Percentiles rank a stretch among this genome's conserved stretches.
These are phyloP conservation scores for Agrochola circellaris DNA, from an alignment of 2,888 invertebrate species.

Conservation along the genomic window DNA sequence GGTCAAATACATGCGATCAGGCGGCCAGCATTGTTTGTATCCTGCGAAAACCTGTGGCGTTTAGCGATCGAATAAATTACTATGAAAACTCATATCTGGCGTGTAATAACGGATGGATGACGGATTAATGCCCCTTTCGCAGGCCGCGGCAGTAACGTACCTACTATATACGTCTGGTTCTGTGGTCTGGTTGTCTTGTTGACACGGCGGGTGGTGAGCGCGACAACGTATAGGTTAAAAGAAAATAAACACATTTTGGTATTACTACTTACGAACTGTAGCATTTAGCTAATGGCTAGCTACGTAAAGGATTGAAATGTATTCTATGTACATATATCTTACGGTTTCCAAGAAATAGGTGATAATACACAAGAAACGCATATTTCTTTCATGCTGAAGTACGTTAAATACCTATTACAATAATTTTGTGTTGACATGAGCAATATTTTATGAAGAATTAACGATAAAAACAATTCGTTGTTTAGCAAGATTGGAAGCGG, in stretches of 20 bases:
- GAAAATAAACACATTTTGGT: background rate
- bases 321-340: background rate
- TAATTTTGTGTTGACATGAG: background rate
- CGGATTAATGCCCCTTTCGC: too few species aligned
- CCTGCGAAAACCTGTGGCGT: too few species aligned
- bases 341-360: background rate
- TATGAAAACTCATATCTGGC: background rate
- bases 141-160: too few species aligned
- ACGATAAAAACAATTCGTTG: too few species aligned
- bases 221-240: background rate
- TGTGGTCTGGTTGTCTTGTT: background rate
- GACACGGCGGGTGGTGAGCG: too few species aligned
- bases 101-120: too few species aligned
- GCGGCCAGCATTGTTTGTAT: too few species aligned
- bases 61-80: too few species aligned
- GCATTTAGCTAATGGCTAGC: background rate
- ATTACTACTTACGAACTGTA: background rate
- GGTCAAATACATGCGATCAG: too few species aligned
- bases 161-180: too few species aligned
- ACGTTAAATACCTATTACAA: too few species aligned
- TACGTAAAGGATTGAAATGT: background rate
- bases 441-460: too few species aligned
- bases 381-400: background rate
- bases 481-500: background rate
- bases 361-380: background rate